Percentiles rank a stretch among this genome's conserved stretches.
Conservation (phyloP, 2,797 vertebrate species). For the Meriones psammophilus region DNA sequence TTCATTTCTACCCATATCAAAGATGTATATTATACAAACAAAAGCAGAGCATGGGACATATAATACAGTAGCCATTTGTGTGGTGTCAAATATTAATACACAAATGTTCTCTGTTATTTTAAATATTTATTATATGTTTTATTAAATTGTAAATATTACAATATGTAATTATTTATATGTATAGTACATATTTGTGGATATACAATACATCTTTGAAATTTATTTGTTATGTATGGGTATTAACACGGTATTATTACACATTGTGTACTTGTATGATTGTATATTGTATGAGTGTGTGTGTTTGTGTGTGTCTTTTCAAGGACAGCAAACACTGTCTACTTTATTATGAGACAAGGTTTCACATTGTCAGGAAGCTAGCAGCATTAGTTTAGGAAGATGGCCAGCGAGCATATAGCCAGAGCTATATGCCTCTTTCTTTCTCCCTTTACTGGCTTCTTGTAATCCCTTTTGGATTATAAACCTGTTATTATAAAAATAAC, state of each 20-base stretch:
- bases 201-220: not conserved
- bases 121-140: not conserved
- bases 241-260: not conserved
- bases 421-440: too few relatives aligned
- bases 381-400: too few relatives aligned
- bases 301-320: not conserved
- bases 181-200: not conserved
- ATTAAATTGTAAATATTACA: too few relatives aligned
- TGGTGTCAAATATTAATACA: not conserved
- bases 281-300: too few relatives aligned
- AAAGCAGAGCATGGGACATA: not conserved
- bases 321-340: too few relatives aligned
- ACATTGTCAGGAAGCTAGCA: too few relatives aligned
- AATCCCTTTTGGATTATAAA: too few relatives aligned
- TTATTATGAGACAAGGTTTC: too few relatives aligned
- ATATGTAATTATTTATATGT: not conserved
- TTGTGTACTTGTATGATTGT: too few relatives aligned
- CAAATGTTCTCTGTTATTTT: not conserved
- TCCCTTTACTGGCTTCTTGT: too few relatives aligned
- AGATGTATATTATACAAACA: not conserved
- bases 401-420: too few relatives aligned
- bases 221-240: not conserved
- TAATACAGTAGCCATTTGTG: not conserved
- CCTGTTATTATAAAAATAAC: too few relatives aligned
- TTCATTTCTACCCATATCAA: not conserved